A percentile compares a stretch with the other conserved stretches of the same genome.
Evolutionary conservation across 2,888 invertebrate genomes (phyloP).

Genomic region (Koerneria pararmatus): DNA sequence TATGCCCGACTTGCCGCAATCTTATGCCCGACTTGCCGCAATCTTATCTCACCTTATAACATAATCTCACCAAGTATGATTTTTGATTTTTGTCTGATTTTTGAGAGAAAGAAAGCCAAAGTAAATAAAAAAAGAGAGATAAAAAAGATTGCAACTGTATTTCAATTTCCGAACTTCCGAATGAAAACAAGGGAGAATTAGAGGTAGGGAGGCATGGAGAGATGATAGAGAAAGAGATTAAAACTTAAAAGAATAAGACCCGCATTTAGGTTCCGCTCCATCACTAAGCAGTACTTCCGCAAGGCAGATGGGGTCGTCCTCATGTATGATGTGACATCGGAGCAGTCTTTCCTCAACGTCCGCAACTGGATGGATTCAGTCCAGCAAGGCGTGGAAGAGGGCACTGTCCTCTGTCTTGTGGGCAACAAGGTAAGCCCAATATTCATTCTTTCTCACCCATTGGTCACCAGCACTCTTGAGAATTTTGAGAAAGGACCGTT

Average conservation of each 20-base stretch:
- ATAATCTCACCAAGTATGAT: too few relatives aligned
- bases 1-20: too few relatives aligned
- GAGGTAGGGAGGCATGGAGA: too few relatives aligned
- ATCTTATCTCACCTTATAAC: too few relatives aligned
- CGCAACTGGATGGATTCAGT: conserved; percentile 52
- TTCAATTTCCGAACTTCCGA: neutral
- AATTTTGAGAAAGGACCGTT: too few relatives aligned
- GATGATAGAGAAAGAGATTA: too few relatives aligned
- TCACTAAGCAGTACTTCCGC: conserved; percentile 67
- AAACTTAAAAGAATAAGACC: neutral
- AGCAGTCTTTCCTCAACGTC: conserved; percentile 64
- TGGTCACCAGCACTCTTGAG: too few relatives aligned
- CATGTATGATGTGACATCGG: conserved; percentile 66
- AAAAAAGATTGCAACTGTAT: too few relatives aligned
- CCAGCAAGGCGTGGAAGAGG: conserved; percentile 62
- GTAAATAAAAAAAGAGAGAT: neutral
- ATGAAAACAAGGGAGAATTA: too few relatives aligned
- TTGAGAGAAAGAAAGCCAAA: neutral
- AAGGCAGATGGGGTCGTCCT: conserved; percentile 66
- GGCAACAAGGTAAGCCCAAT: conserved; percentile 64
- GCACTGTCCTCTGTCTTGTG: conserved; percentile 63
- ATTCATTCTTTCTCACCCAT: too few relatives aligned
- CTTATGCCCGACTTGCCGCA: too few relatives aligned
- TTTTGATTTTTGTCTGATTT: neutral
- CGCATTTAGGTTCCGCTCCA: conserved; percentile 64